Conservation (phyloP, 2,797 vertebrate genomes). For the Bufotes viridis region DNA sequence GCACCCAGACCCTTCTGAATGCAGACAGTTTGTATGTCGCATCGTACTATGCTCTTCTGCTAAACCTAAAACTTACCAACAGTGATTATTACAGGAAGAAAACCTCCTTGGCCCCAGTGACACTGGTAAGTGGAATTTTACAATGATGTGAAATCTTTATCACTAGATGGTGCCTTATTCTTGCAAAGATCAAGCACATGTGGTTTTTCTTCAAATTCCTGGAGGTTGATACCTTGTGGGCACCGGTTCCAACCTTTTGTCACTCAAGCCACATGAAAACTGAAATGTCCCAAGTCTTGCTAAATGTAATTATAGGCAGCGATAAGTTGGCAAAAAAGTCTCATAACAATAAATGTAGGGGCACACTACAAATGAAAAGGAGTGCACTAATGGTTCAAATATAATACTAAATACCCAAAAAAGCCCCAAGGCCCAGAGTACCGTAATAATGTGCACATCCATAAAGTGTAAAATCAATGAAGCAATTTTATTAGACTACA, state of each 20-base stretch:
- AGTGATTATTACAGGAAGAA: conserved; percentile 88
- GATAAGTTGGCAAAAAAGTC: too few relatives aligned
- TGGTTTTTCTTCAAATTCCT: background rate
- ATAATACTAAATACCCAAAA: too few relatives aligned
- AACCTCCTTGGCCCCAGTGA: conserved; percentile 76
- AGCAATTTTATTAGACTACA: too few relatives aligned
- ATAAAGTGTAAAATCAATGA: too few relatives aligned
- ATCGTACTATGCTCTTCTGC: conserved; percentile 87
- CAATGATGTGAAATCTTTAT: background rate
- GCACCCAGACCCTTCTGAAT: conserved; percentile 90
- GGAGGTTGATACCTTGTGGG: background rate
- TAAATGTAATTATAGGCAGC: background rate
- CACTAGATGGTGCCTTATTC: background rate
- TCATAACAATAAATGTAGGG: too few relatives aligned
- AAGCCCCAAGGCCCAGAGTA: too few relatives aligned
- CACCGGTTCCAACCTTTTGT: background rate
- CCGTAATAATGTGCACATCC: too few relatives aligned
- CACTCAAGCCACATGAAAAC: background rate
- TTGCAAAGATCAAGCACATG: background rate
- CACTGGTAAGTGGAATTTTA: conserved; percentile 79
- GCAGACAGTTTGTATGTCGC: conserved; percentile 92
- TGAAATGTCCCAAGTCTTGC: background rate
- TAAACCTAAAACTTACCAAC: conserved; percentile 92
- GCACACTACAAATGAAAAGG: too few relatives aligned
- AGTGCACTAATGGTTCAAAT: too few relatives aligned